Conservation (phyloP, 2,888 invertebrate genomes). For the Zootermopsis nevadensis region DNA sequence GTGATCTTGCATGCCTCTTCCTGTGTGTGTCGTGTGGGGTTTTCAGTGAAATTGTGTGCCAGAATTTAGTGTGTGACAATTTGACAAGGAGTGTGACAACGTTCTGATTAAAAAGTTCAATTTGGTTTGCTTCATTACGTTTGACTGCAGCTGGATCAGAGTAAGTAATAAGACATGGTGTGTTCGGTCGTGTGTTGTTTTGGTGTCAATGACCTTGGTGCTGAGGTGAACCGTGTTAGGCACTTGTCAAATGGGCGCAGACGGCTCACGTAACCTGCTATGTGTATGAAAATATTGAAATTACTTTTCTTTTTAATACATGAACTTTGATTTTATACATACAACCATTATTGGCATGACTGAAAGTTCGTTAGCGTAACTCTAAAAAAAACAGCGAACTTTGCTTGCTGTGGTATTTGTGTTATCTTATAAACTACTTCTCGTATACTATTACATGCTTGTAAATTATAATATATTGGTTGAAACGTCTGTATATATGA, state of each 20-base stretch:
- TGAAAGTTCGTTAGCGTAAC: too few species aligned
- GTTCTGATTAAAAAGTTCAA: neutral
- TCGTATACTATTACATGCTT: too few species aligned
- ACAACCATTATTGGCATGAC: too few species aligned
- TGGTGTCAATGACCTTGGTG: constrained; percentile 51
- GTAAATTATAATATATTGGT: too few species aligned
- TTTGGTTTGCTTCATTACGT: constrained; percentile 20
- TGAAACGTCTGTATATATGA: too few species aligned
- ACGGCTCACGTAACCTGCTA: neutral
- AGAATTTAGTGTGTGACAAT: constrained; percentile 37
- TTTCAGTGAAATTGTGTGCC: constrained; percentile 37
- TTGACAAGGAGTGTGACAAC: constrained; percentile 45
- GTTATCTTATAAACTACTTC: too few species aligned
- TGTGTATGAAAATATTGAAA: neutral
- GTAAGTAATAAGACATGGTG: constrained; percentile 27
- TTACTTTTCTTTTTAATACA: too few species aligned
- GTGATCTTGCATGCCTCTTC: constrained; percentile 52
- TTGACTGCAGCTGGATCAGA: constrained; percentile 9
- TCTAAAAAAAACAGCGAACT: too few species aligned
- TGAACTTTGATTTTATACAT: too few species aligned
- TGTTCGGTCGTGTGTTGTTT: constrained; percentile 46
- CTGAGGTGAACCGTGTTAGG: constrained; percentile 40
- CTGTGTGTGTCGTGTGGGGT: constrained; percentile 40
- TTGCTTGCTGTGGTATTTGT: too few species aligned
- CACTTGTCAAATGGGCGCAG: constrained; percentile 25